phyloP scores from a whole-genome alignment of 2,797 vertebrate genomes.

The Oceanodroma leucorhoa region DNA sequence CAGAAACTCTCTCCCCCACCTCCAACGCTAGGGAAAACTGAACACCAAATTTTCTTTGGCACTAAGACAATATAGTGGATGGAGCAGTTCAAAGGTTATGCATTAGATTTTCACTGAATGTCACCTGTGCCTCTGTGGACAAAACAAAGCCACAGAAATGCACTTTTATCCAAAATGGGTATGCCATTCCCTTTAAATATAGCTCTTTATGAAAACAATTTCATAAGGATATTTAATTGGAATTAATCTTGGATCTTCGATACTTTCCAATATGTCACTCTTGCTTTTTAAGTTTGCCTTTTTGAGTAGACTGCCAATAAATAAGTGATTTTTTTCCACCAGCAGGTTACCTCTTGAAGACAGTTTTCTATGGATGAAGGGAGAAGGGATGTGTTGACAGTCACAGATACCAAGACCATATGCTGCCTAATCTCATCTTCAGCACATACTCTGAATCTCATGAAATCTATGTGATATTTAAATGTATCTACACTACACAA shows the following conservation, averaged over 20 bases:
- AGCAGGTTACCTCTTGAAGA: conserved; percentile 45
- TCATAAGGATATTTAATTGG: background rate
- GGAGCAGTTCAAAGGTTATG: background rate
- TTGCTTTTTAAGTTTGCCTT: conserved; percentile 23
- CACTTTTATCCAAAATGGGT: background rate
- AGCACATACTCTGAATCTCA: conserved; percentile 43
- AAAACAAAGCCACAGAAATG: background rate
- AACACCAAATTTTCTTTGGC: background rate
- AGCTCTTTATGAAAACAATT: background rate
- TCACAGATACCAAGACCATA: conserved; percentile 60
- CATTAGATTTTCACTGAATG: background rate
- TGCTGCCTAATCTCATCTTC: conserved; percentile 55
- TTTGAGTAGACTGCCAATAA: conserved; percentile 45
- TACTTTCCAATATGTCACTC: conserved; percentile 29
- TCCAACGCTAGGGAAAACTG: background rate
- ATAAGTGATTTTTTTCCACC: conserved; percentile 37
- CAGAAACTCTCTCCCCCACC: background rate
- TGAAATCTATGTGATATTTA: conserved; percentile 24
- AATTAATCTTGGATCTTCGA: background rate
- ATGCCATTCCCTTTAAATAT: background rate
- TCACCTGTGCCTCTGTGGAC: background rate
- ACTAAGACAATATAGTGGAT: background rate
- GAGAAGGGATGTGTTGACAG: conserved; percentile 65
- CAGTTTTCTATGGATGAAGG: conserved; percentile 39
- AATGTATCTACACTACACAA: background rate